These are phyloP conservation scores for Perca flavescens DNA, from an alignment of 2,113 vertebrate species.

Conservation along the genomic window DNA sequence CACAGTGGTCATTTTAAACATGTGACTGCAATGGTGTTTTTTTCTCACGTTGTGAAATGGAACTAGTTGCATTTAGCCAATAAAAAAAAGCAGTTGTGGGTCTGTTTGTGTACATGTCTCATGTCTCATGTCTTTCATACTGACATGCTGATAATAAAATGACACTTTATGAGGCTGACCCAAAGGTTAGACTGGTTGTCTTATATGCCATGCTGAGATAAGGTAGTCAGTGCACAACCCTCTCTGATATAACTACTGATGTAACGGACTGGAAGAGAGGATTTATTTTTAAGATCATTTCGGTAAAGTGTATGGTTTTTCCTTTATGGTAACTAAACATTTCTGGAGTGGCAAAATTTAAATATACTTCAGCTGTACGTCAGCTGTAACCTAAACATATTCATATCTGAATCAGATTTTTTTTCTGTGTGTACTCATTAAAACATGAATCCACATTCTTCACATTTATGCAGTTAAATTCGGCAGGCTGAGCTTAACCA, in stretches of 20 bases:
- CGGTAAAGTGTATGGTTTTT: neutral
- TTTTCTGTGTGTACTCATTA: neutral
- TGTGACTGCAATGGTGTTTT: no score
- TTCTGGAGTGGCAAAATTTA: no score
- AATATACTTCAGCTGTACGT: no score
- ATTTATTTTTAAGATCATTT: neutral
- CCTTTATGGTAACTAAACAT: neutral
- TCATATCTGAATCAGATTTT: neutral
- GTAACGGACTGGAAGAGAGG: neutral
- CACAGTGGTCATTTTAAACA: no score
- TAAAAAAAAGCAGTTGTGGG: no score
- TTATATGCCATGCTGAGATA: no score
- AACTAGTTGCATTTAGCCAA: no score
- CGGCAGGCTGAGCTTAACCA: neutral
- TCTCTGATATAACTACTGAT: neutral
- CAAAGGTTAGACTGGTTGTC: neutral
- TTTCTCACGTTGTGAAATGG: no score
- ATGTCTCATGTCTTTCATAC: no score
- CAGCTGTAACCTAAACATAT: neutral
- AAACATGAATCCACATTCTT: neutral
- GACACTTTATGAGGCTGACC: neutral
- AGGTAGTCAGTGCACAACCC: neutral
- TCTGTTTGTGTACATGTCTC: no score
- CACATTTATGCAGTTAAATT: conserved; percentile 2
- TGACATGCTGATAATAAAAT: no score